Conservation (phyloP, 2,888 invertebrate species). For the Hypsopygia costalis region DNA sequence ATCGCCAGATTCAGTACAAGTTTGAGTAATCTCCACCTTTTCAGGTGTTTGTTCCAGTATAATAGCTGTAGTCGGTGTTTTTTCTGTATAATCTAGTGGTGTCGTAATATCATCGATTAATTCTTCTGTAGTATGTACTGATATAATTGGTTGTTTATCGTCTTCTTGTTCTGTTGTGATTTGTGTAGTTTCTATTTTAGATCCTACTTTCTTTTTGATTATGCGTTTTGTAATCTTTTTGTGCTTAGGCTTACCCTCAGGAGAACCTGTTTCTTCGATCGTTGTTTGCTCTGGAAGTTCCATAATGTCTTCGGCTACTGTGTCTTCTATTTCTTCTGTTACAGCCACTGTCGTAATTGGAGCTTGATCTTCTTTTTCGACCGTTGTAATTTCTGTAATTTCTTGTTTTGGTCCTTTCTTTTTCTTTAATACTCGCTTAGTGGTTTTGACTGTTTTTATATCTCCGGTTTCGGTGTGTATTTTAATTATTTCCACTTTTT, state of each 20-base stretch:
- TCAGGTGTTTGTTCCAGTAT: conserved; percentile 29
- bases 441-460: conserved; percentile 17
- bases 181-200: conserved; percentile 35
- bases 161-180: conserved; percentile 55
- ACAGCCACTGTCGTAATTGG: background rate
- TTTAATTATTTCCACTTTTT: conserved; percentile 18
- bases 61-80: conserved; percentile 17
- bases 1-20: conserved; percentile 24
- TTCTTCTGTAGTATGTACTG: conserved; percentile 11
- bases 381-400: background rate
- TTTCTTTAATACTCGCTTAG: conserved; percentile 30
- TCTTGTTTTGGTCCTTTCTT: conserved; percentile 28
- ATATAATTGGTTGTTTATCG: conserved; percentile 32
- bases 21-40: conserved; percentile 28
- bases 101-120: conserved; percentile 20
- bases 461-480: conserved; percentile 20
- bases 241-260: conserved; percentile 19
- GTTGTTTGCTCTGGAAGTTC: conserved; percentile 15
- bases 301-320: conserved; percentile 14
- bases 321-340: background rate
- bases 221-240: conserved; percentile 34
- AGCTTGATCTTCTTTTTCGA: background rate
- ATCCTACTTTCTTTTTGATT: conserved; percentile 48
- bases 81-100: conserved; percentile 16
- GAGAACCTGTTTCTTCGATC: conserved; percentile 18